A percentile compares a stretch with the other conserved stretches of the same genome.
Conservation (phyloP, 1,140 invertebrate genomes). For the Drosophila pseudoananassae region DNA sequence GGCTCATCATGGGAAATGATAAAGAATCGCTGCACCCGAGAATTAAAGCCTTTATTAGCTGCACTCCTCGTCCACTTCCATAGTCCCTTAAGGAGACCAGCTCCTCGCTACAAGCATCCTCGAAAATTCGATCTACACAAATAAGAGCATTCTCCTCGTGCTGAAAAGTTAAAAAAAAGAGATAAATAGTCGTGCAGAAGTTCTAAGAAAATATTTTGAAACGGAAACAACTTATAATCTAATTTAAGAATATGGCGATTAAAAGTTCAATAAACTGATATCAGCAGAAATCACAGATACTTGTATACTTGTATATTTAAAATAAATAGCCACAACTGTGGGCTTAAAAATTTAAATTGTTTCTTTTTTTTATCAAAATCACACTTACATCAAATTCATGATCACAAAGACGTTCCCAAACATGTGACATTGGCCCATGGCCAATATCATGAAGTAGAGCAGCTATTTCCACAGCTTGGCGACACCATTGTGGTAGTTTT, state of each 20-base stretch:
- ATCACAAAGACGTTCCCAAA: conserved; percentile 85
- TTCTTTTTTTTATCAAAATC: too few relatives aligned
- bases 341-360: too few relatives aligned
- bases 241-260: too few relatives aligned
- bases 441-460: conserved; percentile 89
- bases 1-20: conserved; percentile 55
- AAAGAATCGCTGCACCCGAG: conserved; percentile 46
- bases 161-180: conserved; percentile 9
- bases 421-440: conserved; percentile 88
- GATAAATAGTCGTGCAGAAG: not conserved
- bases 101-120: conserved; percentile 14
- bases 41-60: conserved; percentile 74
- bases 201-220: too few relatives aligned
- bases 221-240: too few relatives aligned
- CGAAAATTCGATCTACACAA: conserved; percentile 72
- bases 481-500: conserved; percentile 63
- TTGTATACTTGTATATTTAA: too few relatives aligned
- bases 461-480: conserved; percentile 84
- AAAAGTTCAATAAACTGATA: too few relatives aligned
- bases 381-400: conserved; percentile 59
- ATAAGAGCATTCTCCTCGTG: conserved; percentile 56
- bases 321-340: too few relatives aligned
- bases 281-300: too few relatives aligned
- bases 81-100: conserved; percentile 57
- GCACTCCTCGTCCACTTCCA: conserved; percentile 59